Base-by-base conservation (phyloP, 2,113 vertebrate genomes). In the Epinephelus lanceolatus region DNA sequence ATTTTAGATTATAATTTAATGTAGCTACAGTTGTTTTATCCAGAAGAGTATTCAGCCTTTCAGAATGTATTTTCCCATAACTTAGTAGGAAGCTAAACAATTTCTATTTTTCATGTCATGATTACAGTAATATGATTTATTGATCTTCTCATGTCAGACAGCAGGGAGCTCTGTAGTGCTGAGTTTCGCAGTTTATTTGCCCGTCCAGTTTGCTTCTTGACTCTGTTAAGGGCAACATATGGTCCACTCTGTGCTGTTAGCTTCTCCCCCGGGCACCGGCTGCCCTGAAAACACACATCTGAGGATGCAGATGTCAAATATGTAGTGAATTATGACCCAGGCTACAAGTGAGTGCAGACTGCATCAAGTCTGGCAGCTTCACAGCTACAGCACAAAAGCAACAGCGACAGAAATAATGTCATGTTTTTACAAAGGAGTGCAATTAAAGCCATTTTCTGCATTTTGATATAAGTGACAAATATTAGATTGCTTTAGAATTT, bases 261-360 rank as follows among this genome's bases (percentile, higher is more conserved):
- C 65, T 68, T 78, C 61, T 89, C 93, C 89, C 83, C n/a, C 62
- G 63, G 89, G 90, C 76, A 21, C 40, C 12, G 13, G 76, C 71
- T 87, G 85, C 83, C 86, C 87, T 62, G 70, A 83, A 91, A 90
- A 80, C 84, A 84, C 69, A 77, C 88, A 93, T 91, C 89, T 91
- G 88, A 94, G 68, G 63, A 92, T 91, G 85, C 90, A 92, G 88
- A 92, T 92, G 90, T 81, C 84, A 82, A 66, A 86, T 67, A 80
- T 67, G 66, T 42, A 57, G 25, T 68, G 82, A 89, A 81, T 85
- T n/a, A 87, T 73, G 61, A 71, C 52, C 57, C 23, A 7, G 10
- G 42, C 12, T 71, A 1, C 70, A 80, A 88, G 76, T 74, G 63
- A 81, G 61, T 21, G 6, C 61, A 69, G 81, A 62, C 17, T 66